These are phyloP conservation scores for Hemicordylus capensis DNA, from an alignment of 2,113 vertebrate genomes.

Conservation along the genomic window DNA sequence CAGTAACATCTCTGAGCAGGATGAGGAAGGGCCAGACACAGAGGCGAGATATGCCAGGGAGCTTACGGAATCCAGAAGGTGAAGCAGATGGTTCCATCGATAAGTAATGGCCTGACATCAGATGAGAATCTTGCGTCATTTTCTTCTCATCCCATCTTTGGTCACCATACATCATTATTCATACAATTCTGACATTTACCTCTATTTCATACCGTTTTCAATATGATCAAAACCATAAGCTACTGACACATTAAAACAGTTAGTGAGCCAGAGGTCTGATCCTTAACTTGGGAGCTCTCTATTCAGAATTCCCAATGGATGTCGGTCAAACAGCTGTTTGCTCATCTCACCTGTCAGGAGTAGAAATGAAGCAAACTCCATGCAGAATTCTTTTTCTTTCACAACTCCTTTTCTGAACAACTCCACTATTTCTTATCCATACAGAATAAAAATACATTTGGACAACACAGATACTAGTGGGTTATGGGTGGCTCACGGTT, in stretches of 20 bases:
- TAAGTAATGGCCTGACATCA: background rate
- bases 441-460: background rate
- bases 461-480: background rate
- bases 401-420: conserved; percentile 16
- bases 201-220: background rate
- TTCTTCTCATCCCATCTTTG: background rate
- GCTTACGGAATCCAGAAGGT: background rate
- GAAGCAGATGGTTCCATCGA: background rate
- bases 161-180: background rate
- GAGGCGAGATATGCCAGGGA: background rate
- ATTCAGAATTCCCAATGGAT: background rate
- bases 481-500: background rate
- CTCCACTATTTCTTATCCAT: background rate
- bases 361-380: background rate
- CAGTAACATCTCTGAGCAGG: background rate
- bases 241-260: background rate
- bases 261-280: background rate
- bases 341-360: background rate
- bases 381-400: background rate
- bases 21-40: background rate
- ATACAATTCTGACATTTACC: background rate
- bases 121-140: background rate
- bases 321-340: background rate
- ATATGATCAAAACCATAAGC: background rate
- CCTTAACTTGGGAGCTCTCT: background rate